Evolutionary conservation across 2,113 vertebrate species (phyloP).

Genomic region (Stegostoma tigrinum): DNA sequence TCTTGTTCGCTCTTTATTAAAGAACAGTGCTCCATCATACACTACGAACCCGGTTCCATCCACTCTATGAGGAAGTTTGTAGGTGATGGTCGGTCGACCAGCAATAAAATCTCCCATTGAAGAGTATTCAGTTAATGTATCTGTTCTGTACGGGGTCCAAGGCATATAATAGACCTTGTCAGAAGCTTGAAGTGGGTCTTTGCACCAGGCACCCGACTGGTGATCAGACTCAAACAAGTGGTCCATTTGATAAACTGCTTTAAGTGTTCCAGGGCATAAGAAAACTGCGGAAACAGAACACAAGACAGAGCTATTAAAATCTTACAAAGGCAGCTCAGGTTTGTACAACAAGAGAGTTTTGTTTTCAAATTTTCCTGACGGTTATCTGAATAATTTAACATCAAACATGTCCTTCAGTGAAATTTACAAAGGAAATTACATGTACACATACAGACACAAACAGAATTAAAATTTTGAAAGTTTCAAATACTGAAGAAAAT

Average conservation of each 20-base stretch:
- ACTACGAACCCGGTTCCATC: constrained; percentile 95
- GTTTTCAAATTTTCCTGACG: not conserved
- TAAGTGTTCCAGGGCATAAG: constrained; percentile 92
- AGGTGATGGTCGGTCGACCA: constrained; percentile 88
- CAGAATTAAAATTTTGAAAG: not conserved
- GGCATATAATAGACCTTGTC: constrained; percentile 99
- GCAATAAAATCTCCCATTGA: constrained; percentile 98
- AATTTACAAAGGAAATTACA: not conserved
- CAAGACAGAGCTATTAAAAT: constrained; percentile 46
- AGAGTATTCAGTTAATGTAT: constrained; percentile 89
- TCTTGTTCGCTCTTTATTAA: constrained; percentile 95
- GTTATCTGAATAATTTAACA: not conserved
- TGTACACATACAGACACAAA: not conserved
- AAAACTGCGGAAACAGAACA: constrained; percentile 77
- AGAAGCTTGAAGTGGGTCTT: constrained; percentile 92
- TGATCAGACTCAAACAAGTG: constrained; percentile 97
- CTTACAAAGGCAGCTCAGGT: not conserved
- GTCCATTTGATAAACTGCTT: constrained; percentile 94
- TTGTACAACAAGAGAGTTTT: not conserved
- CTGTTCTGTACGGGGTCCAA: constrained; percentile 92
- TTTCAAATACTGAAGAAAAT: not conserved
- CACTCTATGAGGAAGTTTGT: constrained; percentile 92
- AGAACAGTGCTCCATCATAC: constrained; percentile 92
- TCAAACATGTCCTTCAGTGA: not conserved
- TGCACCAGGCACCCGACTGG: constrained; percentile 98